Conservation (phyloP, 37 sponge, comb jelly and placozoan species). For the Cliona cf. orientalis region DNA sequence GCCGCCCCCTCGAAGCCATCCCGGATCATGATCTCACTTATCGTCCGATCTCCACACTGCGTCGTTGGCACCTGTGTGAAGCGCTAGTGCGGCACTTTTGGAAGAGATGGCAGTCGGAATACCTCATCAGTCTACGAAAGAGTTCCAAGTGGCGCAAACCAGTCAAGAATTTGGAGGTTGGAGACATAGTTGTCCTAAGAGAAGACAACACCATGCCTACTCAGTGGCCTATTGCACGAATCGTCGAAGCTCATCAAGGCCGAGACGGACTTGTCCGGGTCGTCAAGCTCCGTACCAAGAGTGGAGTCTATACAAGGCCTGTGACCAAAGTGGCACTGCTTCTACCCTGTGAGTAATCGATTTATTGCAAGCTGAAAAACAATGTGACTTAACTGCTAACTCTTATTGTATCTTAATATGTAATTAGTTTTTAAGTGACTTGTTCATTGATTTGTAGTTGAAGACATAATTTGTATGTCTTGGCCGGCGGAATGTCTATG, state of each 20-base stretch:
- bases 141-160: conserved; percentile 19
- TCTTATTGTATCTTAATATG: no score
- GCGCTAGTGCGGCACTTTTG: conserved; percentile 46
- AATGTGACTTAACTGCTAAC: background rate
- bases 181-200: conserved; percentile 39
- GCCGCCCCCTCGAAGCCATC: conserved; percentile 34
- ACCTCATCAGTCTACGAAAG: conserved; percentile 11
- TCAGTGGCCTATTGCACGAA: no score
- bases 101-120: conserved; percentile 36
- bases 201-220: conserved; percentile 14
- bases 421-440: no score
- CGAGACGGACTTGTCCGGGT: conserved; percentile 36
- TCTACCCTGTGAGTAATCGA: conserved; percentile 2
- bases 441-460: no score
- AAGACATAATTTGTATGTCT: background rate
- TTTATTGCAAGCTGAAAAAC: no score
- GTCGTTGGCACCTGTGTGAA: conserved; percentile 41
- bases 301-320: conserved; percentile 9
- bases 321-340: conserved; percentile 32
- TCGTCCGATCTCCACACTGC: background rate
- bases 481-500: conserved; percentile 1
- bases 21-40: conserved; percentile 1
- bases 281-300: conserved; percentile 4
- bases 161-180: conserved; percentile 17
- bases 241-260: conserved; percentile 21